A percentile compares a stretch with the other conserved stretches of the same genome.
Evolutionary conservation across 2,797 vertebrate species (phyloP).

Genomic region (Typhlichthys subterraneus): DNA sequence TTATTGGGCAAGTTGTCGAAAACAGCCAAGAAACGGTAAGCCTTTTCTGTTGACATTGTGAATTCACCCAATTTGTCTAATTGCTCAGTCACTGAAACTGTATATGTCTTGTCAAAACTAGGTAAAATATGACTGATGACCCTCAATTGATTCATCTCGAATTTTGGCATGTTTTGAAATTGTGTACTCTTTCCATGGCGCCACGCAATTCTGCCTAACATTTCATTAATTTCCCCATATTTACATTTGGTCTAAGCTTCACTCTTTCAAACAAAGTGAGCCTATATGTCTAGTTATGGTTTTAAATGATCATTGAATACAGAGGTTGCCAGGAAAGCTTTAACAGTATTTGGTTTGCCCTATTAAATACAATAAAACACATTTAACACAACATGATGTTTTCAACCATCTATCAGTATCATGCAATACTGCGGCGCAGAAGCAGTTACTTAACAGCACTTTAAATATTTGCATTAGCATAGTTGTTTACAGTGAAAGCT

Average conservation of each 20-base stretch:
- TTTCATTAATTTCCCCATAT: slow-evolving; percentile 85
- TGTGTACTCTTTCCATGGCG: slow-evolving; percentile 78
- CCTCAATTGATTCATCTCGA: slow-evolving; percentile 75
- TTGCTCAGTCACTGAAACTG: slow-evolving; percentile 79
- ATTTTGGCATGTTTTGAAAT: slow-evolving; percentile 79
- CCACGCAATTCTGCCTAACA: slow-evolving; percentile 75
- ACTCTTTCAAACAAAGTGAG: slow-evolving; percentile 74
- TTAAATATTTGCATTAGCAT: slow-evolving; percentile 14
- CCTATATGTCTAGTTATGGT: slow-evolving; percentile 56
- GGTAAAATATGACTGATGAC: slow-evolving; percentile 84
- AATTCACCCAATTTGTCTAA: slow-evolving; percentile 82
- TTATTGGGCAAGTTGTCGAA: slow-evolving; percentile 16
- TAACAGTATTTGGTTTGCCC: slow-evolving; percentile 54
- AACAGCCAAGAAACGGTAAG: slow-evolving; percentile 28
- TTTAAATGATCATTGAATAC: slow-evolving; percentile 70
- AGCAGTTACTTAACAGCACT: slow-evolving; percentile 16
- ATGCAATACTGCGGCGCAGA: slow-evolving; percentile 16
- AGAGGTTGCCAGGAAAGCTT: slow-evolving; percentile 61
- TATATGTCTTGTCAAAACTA: slow-evolving; percentile 81
- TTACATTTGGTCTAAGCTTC: slow-evolving; percentile 65
- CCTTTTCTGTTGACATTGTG: slow-evolving; percentile 78
- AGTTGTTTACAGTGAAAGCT: slow-evolving; percentile 20
- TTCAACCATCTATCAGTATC: slow-evolving; percentile 41
- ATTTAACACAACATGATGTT: background rate
- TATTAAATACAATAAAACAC: slow-evolving; percentile 29